phyloP scores from a whole-genome alignment of 2,797 vertebrate species.

The Podarcis siculus region DNA sequence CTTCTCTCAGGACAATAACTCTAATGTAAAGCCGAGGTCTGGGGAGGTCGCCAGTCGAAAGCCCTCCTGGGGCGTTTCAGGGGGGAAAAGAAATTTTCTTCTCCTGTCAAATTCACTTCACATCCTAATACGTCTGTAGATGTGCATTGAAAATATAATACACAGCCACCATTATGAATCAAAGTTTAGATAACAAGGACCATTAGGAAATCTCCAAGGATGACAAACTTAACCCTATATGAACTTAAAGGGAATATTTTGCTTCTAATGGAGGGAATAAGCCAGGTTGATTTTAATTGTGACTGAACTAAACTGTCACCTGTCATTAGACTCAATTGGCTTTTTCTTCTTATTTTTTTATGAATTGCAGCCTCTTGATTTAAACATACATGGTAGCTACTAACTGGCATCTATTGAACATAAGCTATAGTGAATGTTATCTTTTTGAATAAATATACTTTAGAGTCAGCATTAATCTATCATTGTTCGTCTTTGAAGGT shows the following conservation, averaged over 20 bases:
- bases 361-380: conserved; percentile 62
- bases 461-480: conserved; percentile 54
- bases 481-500: conserved; percentile 38
- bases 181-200: conserved; percentile 70
- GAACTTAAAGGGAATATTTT: conserved; percentile 63
- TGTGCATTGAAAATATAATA: conserved; percentile 76
- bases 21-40: conserved; percentile 82
- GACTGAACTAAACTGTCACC: conserved; percentile 80
- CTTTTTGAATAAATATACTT: conserved; percentile 22
- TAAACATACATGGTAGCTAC: conserved; percentile 49
- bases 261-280: conserved; percentile 39
- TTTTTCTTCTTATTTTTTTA: background rate
- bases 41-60: conserved; percentile 77
- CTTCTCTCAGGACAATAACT: conserved; percentile 86
- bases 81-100: conserved; percentile 78
- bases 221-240: conserved; percentile 77
- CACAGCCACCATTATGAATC: conserved; percentile 64
- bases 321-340: conserved; percentile 74
- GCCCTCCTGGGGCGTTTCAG: conserved; percentile 75
- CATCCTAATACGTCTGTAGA: conserved; percentile 78
- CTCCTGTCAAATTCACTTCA: conserved; percentile 79
- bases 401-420: conserved; percentile 52
- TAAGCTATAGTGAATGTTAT: conserved; percentile 44
- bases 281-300: conserved; percentile 70
- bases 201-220: conserved; percentile 77